Base-by-base conservation (phyloP, 1,140 invertebrate species). In the Spodoptera litura region DNA sequence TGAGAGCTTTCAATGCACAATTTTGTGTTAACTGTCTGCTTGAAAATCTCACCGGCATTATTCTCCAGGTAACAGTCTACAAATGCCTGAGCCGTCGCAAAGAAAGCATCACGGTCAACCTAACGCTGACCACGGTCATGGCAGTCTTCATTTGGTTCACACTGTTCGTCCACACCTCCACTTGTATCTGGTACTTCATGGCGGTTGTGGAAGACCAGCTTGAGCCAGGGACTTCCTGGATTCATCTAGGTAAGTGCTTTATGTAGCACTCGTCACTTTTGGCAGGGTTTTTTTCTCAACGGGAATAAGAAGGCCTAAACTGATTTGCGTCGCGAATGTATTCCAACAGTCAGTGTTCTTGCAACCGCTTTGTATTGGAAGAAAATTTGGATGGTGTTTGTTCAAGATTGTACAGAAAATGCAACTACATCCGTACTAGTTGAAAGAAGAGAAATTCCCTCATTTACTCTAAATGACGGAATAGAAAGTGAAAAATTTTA, bases 141-240 rank as follows among this genome's bases (percentile, higher is more conserved):
- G 82, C 88, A 0, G 89, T 90, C 10, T 59, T 85, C 9, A 83
- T 93, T 35, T 93, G 91, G 91, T 91, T 91, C 78, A 83, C 88
- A 0, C 61, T 93, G 2, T 87, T 90, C 38, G 78, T 93, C 1
- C 90, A 93, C 78, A 70, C 84, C 11, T 78, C 83, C 25, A 66
- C 88, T 25, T 90, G 91, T 73, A 44, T 91, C 8, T 93, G 91
- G 91, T 87, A 87, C 81, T 91, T 88, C 81, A 87, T 92, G 6
- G 89, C 83, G 0, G 31, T 81, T 0, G 20, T 85, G 13, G 86
- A 91, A 64, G 91, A 91, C 35, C 8, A 74, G 0, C 44, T 10
- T 1, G 20, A 74, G 35, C 74, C 83, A 0, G 78, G 80, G 4
- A 85, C 87, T 8, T 91, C 91, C 0, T 93, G 91, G 91, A 83